Evolutionary conservation across 1,140 invertebrate genomes (phyloP), one percentile per base, ranked within the genome.

Genomic region (Brachionus rubens): DNA sequence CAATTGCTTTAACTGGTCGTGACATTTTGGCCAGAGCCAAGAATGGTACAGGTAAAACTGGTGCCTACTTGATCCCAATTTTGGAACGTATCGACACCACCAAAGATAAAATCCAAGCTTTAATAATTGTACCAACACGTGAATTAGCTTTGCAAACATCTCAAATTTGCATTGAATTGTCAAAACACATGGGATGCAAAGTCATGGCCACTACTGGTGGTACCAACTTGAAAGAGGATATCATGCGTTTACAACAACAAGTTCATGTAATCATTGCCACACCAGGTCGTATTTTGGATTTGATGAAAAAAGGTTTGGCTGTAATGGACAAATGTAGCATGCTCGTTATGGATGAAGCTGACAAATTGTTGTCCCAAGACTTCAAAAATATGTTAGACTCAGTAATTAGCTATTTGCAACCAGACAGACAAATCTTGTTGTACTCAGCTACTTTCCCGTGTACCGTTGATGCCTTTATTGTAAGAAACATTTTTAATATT

Each of bases 11-110:
- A 77, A 92, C 93, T 81, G 96, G 96, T 76, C 92, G 96, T 87
- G 96, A 99, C 87, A 91, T 99, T 79, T 87, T 99, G 79, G 97
- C 96, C 67, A 89, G 97, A 84, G 97, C 97, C 75, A 99, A 99
- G 87, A 99, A 99, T 87, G 97, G 97, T 77, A 99, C 96, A 79
- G 97, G 97, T 79, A 99, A 99, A 88, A 99, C 97, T 81, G 97
- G 97, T 81, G 97, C 97, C 78, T 99, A 99, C 84, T 93, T 92
- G 81, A 99, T 99, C 86, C 97, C 97, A 79, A 91, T 98, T 78
- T 86, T 99, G 83, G 95, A 99, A 88, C 88, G 90, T 83, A 91
- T 98, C 78, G 93, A 98, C 86, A 88, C 92, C 46, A 90, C 88
- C 81, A 91, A 91, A 88, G 90, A 59, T 93, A 86, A 88, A 78